These are phyloP conservation scores for Dufourea novaeangliae DNA, from an alignment of 1,140 invertebrate genomes.

Conservation along the genomic window DNA sequence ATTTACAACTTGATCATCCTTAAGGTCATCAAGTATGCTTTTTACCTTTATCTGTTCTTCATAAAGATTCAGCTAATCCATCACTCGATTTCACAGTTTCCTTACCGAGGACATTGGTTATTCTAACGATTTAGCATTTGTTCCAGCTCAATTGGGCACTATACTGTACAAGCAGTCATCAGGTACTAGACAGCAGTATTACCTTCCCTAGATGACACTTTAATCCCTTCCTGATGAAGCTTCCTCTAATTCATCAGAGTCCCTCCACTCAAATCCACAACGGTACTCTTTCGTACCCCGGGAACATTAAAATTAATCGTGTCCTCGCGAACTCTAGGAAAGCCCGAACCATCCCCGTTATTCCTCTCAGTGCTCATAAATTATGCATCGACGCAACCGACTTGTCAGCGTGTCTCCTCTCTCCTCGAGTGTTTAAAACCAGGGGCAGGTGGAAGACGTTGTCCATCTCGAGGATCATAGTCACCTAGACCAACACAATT, in stretches of 20 bases:
- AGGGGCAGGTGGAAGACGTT: neutral
- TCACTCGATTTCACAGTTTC: too few species aligned
- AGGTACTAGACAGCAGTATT: too few species aligned
- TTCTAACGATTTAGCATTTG: too few species aligned
- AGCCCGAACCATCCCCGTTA: neutral
- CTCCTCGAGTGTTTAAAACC: neutral
- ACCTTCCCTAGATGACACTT: neutral
- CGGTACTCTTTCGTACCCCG: neutral
- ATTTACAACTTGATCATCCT: too few species aligned
- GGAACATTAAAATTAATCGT: slow-evolving; percentile 20
- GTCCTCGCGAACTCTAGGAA: neutral
- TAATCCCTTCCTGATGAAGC: neutral
- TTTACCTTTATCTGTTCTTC: too few species aligned
- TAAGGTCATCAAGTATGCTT: too few species aligned
- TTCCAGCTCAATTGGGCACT: too few species aligned
- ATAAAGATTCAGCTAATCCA: too few species aligned
- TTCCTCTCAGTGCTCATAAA: slow-evolving; percentile 13
- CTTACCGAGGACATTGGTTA: too few species aligned
- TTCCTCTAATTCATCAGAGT: neutral
- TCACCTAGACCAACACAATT: too few species aligned
- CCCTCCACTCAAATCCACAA: neutral
- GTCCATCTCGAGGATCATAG: neutral
- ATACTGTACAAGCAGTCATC: too few species aligned
- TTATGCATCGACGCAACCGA: slow-evolving; percentile 19
- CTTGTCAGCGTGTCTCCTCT: slow-evolving; percentile 4